Evolutionary conservation across 2,888 invertebrate genomes (phyloP).

Genomic region (Drosophila barbarae): DNA sequence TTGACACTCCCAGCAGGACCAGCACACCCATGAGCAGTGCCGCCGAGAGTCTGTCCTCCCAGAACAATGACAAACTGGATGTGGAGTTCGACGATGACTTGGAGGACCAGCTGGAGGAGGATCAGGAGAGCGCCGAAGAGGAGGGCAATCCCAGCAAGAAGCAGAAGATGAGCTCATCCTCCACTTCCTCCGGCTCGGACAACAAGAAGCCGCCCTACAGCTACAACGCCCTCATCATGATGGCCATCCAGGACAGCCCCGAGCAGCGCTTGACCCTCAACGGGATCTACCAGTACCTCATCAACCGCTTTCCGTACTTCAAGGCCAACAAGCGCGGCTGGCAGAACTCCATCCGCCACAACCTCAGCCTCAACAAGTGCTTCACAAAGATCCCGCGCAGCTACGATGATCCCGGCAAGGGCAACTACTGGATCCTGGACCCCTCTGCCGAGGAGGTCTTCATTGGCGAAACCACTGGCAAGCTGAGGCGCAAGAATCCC

Average conservation of each 20-base stretch:
- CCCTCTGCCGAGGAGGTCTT: conserved; percentile 99
- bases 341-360: conserved; percentile 99
- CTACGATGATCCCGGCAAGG: conserved; percentile 99
- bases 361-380: conserved; percentile 97
- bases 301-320: conserved; percentile 98
- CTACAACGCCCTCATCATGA: conserved; percentile 99
- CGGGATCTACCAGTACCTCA: conserved; percentile 99
- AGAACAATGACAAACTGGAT: conserved; percentile 51
- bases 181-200: conserved; percentile 42
- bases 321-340: conserved; percentile 97
- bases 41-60: conserved; percentile 72
- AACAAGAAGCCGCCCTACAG: conserved; percentile 97
- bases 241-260: conserved; percentile 98
- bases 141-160: conserved; percentile 64
- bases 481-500: conserved; percentile 93
- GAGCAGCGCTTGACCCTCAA: conserved; percentile 95
- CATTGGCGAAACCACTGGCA: conserved; percentile 98
- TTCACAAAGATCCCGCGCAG: conserved; percentile 98
- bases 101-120: conserved; percentile 62
- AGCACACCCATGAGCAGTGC: conserved; percentile 79
- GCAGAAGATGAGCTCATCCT: conserved; percentile 50
- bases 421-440: conserved; percentile 99
- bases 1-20: conserved; percentile 76
- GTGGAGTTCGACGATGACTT: conserved; percentile 60
- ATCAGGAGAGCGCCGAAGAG: conserved; percentile 52